Percentiles rank a stretch among this genome's conserved stretches.
phyloP scores from a whole-genome alignment of 2,888 invertebrate species.

The Eulithis testata region DNA sequence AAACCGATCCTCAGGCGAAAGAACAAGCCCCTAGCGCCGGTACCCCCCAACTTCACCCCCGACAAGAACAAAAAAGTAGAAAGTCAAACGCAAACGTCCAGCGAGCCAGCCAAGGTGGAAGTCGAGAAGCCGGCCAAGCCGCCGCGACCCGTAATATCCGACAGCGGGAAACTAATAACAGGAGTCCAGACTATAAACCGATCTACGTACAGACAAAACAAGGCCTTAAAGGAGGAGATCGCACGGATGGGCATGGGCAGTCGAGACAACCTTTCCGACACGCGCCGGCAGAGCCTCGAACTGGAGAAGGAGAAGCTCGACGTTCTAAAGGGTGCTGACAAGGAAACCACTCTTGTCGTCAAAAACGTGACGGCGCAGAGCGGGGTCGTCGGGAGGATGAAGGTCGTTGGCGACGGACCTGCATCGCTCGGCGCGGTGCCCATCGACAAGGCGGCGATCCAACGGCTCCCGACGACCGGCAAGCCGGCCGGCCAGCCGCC shows the following conservation, averaged over 20 bases:
- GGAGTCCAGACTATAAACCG: constrained; percentile 86
- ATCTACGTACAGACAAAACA: constrained; percentile 81
- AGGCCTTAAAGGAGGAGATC: constrained; percentile 77
- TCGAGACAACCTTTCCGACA: constrained; percentile 73
- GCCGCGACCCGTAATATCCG: constrained; percentile 84
- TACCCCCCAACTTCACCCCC: constrained; percentile 86
- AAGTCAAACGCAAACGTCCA: constrained; percentile 47
- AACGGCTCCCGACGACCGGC: constrained; percentile 48
- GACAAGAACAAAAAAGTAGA: constrained; percentile 73
- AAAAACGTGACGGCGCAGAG: constrained; percentile 75
- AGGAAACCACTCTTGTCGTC: constrained; percentile 62
- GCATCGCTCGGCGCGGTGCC: constrained; percentile 58
- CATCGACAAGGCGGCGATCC: constrained; percentile 51
- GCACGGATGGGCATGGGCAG: constrained; percentile 62
- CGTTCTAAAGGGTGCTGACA: constrained; percentile 51
- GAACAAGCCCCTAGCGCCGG: constrained; percentile 90
- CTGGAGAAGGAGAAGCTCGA: constrained; percentile 80
- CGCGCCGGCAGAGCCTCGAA: constrained; percentile 83
- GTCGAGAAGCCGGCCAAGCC: constrained; percentile 86
- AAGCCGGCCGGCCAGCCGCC: constrained; percentile 84
- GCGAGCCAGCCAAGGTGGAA: constrained; percentile 53
- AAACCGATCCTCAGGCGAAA: constrained; percentile 89
- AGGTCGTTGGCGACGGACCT: constrained; percentile 73
- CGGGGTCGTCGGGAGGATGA: constrained; percentile 73
- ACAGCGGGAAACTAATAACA: constrained; percentile 75